These are phyloP conservation scores for Xiphorhynchus elegans DNA, from an alignment of 2,113 vertebrate genomes.

Conservation along the genomic window DNA sequence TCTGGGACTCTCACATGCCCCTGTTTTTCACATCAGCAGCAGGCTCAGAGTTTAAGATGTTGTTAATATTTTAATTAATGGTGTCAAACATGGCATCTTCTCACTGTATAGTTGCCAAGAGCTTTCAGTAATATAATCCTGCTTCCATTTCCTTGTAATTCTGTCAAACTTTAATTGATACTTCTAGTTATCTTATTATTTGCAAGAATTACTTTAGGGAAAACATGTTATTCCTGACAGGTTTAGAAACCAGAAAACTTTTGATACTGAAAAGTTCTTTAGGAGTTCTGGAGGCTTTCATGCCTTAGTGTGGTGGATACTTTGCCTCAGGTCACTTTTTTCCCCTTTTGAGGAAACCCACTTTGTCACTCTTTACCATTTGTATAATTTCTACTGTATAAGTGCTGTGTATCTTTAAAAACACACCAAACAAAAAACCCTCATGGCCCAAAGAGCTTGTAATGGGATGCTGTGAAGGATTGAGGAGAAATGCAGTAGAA, in stretches of 20 bases:
- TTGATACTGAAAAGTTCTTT: not conserved
- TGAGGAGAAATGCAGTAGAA: not conserved
- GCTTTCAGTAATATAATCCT: not conserved
- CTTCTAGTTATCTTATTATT: not conserved
- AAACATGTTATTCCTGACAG: not conserved
- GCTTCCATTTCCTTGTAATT: not conserved
- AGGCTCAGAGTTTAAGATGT: not conserved
- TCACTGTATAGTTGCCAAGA: not conserved
- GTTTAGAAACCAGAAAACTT: not conserved
- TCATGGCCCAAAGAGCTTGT: not conserved
- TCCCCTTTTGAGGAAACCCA: not conserved
- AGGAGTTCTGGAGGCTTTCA: not conserved
- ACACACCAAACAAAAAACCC: not conserved
- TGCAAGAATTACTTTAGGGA: not conserved
- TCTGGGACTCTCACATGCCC: slow-evolving; percentile 7
- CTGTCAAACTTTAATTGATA: not conserved
- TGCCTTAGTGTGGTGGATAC: not conserved
- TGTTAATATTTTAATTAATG: slow-evolving; percentile 9
- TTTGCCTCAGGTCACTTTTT: not conserved
- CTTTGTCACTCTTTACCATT: not conserved
- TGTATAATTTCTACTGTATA: not conserved
- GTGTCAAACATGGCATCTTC: not conserved
- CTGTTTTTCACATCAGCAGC: slow-evolving; percentile 18
- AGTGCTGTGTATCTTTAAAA: not conserved
- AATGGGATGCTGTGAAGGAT: not conserved